Percentiles rank a stretch among this genome's conserved stretches.
These are phyloP conservation scores for Ispidina picta DNA, from an alignment of 2,797 vertebrate genomes.

Conservation along the genomic window DNA sequence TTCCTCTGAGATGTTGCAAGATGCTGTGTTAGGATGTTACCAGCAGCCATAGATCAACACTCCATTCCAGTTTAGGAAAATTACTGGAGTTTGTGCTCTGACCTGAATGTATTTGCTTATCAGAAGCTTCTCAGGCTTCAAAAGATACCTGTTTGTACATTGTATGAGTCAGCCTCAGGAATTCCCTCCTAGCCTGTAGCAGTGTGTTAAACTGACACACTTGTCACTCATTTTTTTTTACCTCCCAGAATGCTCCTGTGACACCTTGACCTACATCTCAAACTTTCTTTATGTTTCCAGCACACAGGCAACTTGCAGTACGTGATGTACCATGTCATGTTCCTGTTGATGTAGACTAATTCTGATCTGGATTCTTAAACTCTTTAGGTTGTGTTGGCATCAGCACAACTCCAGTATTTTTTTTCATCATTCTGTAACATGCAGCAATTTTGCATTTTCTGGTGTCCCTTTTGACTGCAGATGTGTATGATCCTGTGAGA, in stretches of 20 bases:
- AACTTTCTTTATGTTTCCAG: background rate
- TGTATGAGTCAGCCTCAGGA: constrained; percentile 6
- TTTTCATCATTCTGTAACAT: background rate
- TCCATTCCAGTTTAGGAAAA: background rate
- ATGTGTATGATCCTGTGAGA: fast-evolving
- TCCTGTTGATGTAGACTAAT: background rate
- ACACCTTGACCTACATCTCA: background rate
- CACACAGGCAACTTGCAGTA: background rate
- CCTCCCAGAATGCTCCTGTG: background rate
- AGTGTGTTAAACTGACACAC: background rate
- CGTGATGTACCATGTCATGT: background rate
- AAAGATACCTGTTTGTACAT: background rate
- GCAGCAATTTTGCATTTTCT: background rate
- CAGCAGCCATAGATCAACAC: background rate
- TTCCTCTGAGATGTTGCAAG: background rate
- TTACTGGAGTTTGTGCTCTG: background rate
- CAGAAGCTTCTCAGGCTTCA: background rate
- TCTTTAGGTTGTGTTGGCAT: background rate
- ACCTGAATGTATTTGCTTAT: background rate
- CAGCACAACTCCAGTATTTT: background rate
- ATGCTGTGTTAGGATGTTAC: background rate
- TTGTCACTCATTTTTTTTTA: background rate
- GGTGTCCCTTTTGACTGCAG: background rate
- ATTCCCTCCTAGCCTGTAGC: background rate
- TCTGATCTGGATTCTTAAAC: background rate